Evolutionary conservation across 2,797 vertebrate genomes (phyloP).

Genomic region (Pipistrellus pygmaeus): DNA sequence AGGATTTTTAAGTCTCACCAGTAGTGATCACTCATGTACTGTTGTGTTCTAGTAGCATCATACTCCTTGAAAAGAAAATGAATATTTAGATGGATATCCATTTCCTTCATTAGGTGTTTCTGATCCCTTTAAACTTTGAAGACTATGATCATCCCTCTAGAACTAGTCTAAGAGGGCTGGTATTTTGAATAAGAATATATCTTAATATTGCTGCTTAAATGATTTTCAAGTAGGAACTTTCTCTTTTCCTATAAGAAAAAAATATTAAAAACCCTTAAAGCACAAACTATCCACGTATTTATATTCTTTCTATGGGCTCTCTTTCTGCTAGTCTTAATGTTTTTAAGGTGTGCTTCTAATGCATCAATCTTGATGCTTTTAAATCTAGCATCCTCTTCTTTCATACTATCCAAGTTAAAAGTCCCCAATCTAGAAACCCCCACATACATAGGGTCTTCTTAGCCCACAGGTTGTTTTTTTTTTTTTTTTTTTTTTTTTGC

Average conservation of each 20-base stretch:
- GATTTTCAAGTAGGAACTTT: background rate
- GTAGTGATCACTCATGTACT: background rate
- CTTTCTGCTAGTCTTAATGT: background rate
- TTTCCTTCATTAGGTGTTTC: conserved; percentile 36
- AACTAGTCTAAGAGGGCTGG: background rate
- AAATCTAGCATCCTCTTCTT: background rate
- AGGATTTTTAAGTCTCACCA: background rate
- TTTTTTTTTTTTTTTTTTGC: background rate
- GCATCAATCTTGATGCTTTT: background rate
- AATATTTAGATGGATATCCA: background rate
- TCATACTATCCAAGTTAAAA: background rate
- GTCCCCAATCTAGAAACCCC: background rate
- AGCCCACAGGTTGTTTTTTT: background rate
- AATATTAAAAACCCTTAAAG: background rate
- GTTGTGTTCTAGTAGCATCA: background rate
- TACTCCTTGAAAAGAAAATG: conserved; percentile 31
- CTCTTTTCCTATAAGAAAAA: background rate
- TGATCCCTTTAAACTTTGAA: conserved; percentile 53
- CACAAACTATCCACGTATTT: no score
- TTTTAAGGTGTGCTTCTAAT: background rate
- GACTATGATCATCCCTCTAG: conserved; percentile 1
- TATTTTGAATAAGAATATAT: conserved; percentile 10
- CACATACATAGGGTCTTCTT: background rate
- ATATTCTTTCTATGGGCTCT: background rate
- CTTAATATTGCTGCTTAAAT: conserved; percentile 38